Percentiles rank a stretch among this genome's conserved stretches.
phyloP scores from a whole-genome alignment of 2,113 vertebrate species.

The Microtus richardsoni region DNA sequence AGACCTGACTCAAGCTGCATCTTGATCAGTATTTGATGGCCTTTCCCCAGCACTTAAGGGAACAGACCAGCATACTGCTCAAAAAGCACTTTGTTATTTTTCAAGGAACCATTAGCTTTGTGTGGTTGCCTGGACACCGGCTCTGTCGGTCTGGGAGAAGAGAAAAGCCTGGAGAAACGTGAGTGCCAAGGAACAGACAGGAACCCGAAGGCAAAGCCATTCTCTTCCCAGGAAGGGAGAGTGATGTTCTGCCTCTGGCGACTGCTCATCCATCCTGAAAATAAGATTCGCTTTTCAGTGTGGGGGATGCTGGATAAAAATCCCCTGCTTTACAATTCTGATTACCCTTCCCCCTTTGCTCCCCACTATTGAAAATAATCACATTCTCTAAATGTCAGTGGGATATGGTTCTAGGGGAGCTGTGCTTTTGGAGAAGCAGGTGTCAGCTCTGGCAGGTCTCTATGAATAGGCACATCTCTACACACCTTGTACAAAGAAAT shows the following conservation, averaged over 20 bases:
- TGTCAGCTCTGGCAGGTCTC: conserved; percentile 52
- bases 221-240: not conserved
- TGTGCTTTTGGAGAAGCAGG: conserved; percentile 59
- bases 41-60: conserved; percentile 60
- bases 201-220: not conserved
- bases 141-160: not conserved
- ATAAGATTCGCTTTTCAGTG: not conserved
- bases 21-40: conserved; percentile 59
- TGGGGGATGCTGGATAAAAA: conserved; percentile 37
- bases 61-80: conserved; percentile 1
- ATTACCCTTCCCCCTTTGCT: conserved; percentile 9
- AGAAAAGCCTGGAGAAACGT: not conserved
- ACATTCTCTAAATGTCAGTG: conserved; percentile 55
- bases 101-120: conserved; percentile 28
- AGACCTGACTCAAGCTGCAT: conserved; percentile 57
- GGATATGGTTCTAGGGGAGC: conserved; percentile 33
- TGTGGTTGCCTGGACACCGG: not conserved
- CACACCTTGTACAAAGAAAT: conserved; percentile 42
- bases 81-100: conserved; percentile 64
- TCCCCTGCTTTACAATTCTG: conserved; percentile 36
- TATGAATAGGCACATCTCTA: conserved; percentile 65
- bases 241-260: not conserved
- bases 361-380: conserved; percentile 66
- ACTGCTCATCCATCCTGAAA: not conserved
- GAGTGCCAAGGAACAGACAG: not conserved